phyloP scores from a whole-genome alignment of 1,140 invertebrate genomes.

The Homalodisca vitripennis region DNA sequence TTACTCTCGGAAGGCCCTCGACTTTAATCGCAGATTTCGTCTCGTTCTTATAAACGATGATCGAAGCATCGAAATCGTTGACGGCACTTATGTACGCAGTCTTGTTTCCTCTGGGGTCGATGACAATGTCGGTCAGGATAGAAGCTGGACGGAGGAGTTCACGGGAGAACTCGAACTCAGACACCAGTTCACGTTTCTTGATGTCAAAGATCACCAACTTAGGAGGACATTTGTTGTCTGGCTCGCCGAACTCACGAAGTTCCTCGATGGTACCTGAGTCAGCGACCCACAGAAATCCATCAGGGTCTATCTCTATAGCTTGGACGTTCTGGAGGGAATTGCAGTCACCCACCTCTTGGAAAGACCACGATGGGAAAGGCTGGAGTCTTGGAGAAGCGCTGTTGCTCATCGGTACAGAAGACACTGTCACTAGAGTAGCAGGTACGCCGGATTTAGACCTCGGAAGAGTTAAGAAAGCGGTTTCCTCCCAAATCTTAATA shows the following conservation, averaged over 20 bases:
- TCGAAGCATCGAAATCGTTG: constrained; percentile 60
- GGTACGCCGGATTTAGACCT: constrained; percentile 64
- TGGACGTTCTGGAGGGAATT: constrained; percentile 65
- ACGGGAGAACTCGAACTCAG: constrained; percentile 1
- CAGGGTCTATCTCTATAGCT: constrained; percentile 65
- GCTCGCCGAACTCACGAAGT: constrained; percentile 45
- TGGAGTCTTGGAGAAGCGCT: constrained; percentile 58
- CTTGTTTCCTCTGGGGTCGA: constrained; percentile 17
- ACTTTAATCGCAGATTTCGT: constrained; percentile 66
- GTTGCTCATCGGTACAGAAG: constrained; percentile 47
- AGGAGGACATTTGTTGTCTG: constrained; percentile 56
- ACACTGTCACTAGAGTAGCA: constrained; percentile 61
- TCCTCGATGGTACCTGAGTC: constrained; percentile 59
- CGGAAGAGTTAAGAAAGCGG: constrained; percentile 62
- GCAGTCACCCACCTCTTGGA: constrained; percentile 61
- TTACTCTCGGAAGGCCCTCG: constrained; percentile 48
- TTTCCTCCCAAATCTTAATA: constrained; percentile 60
- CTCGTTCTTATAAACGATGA: constrained; percentile 62
- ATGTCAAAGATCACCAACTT: constrained; percentile 67
- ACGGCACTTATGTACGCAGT: constrained; percentile 67
- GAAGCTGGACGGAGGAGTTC: background rate
- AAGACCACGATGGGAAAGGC: constrained; percentile 66
- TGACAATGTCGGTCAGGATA: constrained; percentile 26
- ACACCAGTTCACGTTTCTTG: constrained; percentile 45
- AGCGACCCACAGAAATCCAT: constrained; percentile 68